A percentile compares a stretch with the other conserved stretches of the same genome.
Conservation (phyloP, 2,113 vertebrate species). For the Narcine bancroftii region DNA sequence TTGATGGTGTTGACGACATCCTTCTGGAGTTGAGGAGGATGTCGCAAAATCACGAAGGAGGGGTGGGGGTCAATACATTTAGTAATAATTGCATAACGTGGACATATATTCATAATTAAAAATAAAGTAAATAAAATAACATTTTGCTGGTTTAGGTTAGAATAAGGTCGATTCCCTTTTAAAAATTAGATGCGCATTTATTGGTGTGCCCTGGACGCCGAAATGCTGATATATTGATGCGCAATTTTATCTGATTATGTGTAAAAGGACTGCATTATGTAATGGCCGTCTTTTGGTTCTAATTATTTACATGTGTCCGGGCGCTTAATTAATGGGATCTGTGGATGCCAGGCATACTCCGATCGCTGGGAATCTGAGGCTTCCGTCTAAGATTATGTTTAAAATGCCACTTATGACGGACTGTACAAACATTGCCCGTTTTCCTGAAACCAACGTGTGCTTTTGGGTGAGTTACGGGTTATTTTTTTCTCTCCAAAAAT, state of each 20-base stretch:
- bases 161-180: background rate
- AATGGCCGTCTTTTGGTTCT: background rate
- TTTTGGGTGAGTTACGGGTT: background rate
- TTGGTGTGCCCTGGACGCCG: background rate
- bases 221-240: background rate
- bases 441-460: background rate
- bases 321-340: constrained; percentile 17
- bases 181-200: background rate
- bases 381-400: background rate
- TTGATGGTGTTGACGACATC: background rate
- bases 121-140: background rate
- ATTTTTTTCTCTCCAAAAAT: too few relatives aligned
- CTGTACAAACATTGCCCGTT: background rate
- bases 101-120: background rate
- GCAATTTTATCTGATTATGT: background rate
- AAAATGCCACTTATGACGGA: background rate
- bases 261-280: background rate
- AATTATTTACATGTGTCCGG: background rate
- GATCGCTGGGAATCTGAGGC: background rate
- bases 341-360: background rate
- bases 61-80: background rate
- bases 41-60: too few relatives aligned
- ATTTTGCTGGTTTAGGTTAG: background rate
- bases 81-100: background rate
- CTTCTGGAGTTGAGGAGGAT: too few relatives aligned